Evolutionary conservation across 2,888 invertebrate species (phyloP).

Genomic region (Calliphora vomitoria): DNA sequence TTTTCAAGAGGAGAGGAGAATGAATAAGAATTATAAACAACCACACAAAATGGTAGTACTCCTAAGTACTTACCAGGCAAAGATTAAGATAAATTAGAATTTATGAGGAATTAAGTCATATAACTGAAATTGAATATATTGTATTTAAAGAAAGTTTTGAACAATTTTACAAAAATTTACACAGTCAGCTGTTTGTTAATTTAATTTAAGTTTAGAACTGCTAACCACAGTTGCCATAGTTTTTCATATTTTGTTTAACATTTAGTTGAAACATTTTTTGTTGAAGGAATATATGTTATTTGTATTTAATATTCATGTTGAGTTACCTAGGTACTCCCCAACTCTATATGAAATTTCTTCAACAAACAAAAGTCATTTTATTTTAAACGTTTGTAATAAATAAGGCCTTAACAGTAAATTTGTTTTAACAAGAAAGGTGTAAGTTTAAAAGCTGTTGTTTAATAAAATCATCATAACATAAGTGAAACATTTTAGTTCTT

Average conservation of each 20-base stretch:
- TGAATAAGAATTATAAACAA: not conserved
- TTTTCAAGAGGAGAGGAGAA: not conserved
- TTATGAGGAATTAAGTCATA: not conserved
- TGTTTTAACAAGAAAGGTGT: no score
- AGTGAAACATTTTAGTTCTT: no score
- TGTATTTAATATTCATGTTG: not conserved
- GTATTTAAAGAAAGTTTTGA: no score
- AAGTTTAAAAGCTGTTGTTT: no score
- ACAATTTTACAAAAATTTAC: not conserved
- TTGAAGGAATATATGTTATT: not conserved
- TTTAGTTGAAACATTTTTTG: not conserved
- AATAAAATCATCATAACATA: no score
- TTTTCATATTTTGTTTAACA: not conserved
- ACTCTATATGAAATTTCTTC: not conserved
- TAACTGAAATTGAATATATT: not conserved
- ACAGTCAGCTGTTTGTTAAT: not conserved
- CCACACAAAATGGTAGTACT: not conserved
- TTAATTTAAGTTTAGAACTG: not conserved
- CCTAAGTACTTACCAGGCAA: not conserved
- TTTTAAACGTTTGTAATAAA: not conserved
- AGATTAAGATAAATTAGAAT: conserved; percentile 5
- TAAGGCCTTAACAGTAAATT: not conserved
- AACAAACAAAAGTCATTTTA: not conserved
- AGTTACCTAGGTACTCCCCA: conserved; percentile 26
- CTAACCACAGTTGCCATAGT: not conserved